phyloP scores from a whole-genome alignment of 1,140 invertebrate genomes.

The Pararge aegeria region DNA sequence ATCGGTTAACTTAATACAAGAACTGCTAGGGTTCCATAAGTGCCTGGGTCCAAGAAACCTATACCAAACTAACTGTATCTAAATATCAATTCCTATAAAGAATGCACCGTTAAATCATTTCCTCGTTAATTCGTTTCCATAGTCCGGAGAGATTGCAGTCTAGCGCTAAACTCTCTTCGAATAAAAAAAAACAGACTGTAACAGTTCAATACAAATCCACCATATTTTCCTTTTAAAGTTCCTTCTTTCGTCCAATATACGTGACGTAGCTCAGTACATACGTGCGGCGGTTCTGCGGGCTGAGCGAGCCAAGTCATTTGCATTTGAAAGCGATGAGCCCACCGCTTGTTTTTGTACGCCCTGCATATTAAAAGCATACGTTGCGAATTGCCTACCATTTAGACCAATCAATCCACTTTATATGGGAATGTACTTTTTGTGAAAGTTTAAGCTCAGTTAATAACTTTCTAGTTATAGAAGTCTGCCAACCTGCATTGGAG shows the following conservation, averaged over 20 bases:
- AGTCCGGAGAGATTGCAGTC: no score
- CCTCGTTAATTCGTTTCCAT: no score
- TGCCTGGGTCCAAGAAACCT: no score
- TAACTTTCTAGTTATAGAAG: no score
- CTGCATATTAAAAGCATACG: neutral
- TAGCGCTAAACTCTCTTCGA: no score
- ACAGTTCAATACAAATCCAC: conserved; percentile 1
- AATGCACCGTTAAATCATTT: no score
- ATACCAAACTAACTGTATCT: no score
- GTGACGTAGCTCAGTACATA: neutral
- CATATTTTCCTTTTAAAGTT: conserved; percentile 1
- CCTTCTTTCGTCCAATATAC: conserved; percentile 2
- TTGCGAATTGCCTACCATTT: neutral
- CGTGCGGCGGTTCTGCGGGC: conserved; percentile 1
- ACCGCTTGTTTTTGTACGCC: neutral
- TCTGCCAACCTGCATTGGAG: no score
- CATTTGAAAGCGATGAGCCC: conserved; percentile 12
- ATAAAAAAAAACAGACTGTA: no score
- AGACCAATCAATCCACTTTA: neutral
- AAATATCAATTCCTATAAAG: no score
- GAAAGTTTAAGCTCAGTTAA: neutral
- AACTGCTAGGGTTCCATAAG: no score
- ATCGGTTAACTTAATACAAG: no score
- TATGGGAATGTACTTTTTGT: neutral
- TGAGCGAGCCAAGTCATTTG: conserved; percentile 10